phyloP scores from a whole-genome alignment of 2,888 invertebrate genomes.

The Danaus chrysippus region DNA sequence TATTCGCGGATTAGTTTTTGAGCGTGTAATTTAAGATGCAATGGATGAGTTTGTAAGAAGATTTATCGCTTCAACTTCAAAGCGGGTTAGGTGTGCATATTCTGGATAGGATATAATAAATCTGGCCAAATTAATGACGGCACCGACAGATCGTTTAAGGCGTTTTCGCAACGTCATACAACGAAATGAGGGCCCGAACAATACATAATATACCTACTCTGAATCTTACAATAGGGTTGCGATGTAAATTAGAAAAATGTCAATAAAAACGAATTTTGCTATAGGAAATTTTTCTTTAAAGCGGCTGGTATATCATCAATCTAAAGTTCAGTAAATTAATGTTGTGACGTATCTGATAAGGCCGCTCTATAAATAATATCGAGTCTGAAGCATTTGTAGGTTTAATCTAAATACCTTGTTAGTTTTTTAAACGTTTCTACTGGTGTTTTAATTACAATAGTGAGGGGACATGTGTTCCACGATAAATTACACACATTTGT shows the following conservation, averaged over 20 bases:
- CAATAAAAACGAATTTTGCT: constrained; percentile 25
- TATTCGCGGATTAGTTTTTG: constrained; percentile 25
- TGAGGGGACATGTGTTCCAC: constrained; percentile 8
- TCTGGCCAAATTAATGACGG: constrained; percentile 70
- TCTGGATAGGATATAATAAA: constrained; percentile 65
- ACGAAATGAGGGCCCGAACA: constrained; percentile 51
- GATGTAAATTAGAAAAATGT: constrained; percentile 32
- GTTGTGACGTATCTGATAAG: constrained; percentile 53
- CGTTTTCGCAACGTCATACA: constrained; percentile 64
- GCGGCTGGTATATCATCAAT: constrained; percentile 49
- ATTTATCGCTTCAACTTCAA: constrained; percentile 37
- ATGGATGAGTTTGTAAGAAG: constrained; percentile 35
- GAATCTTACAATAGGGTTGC: constrained; percentile 36
- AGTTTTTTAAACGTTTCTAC: constrained; percentile 3
- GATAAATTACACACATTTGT: constrained; percentile 24
- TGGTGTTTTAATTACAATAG: constrained; percentile 5
- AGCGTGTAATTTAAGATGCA: constrained; percentile 38
- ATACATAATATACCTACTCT: constrained; percentile 37
- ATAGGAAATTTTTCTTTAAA: constrained; percentile 26
- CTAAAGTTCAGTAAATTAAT: constrained; percentile 57
- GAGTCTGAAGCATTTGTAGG: constrained; percentile 40
- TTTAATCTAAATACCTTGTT: constrained; percentile 26
- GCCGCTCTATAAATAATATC: constrained; percentile 45
- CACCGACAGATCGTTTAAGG: constrained; percentile 72
- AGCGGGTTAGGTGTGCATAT: constrained; percentile 43